Base-by-base conservation (phyloP, 2,888 invertebrate genomes). In the Corythucha ciliata region DNA sequence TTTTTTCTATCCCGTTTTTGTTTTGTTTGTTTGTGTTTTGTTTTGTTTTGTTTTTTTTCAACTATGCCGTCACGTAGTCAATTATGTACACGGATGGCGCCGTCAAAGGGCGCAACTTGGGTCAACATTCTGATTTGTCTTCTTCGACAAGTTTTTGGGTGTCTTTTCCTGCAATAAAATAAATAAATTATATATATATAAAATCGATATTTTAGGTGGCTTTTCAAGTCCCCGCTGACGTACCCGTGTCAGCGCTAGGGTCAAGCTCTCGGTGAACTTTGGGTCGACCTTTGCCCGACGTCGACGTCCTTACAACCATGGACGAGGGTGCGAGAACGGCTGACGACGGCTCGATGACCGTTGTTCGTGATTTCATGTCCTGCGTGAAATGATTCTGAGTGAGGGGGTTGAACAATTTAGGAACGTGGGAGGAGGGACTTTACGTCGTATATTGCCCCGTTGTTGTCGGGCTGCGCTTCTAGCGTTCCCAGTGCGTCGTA, bases 71-170 rank as follows among this genome's bases (percentile, higher is more conserved):
- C 8, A 5, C 8, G 5, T 7, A 41, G 42, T 49, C 40, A 36
- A 49, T 49, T 49, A 49, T 49, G 33, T 50, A 50, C 50, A 50
- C 50, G 24, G 50, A 50, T 20, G 44, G 42, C 42, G 42, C 44
- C 50, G 26, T n/a, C 40, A 48, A 4, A 12, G 42, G 50, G 50
- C 44, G 42, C 33, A 50, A 37, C 27, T 39, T 39, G 45, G 46
- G 56, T 60, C 59, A 71, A 62, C 70, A 70, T 59, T 72, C 71
- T 54, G 71, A 81, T 71, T 81, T 81, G 74, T 90, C 89, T 74
- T 91, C 91, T 69, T 82, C 82, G 60, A 92, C 91, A 60, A 92
- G 77, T 68, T 83, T 81, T 69, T 87, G 87, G 40, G 92, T 92
- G 72, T 92, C 92, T 69, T 84, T 87, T 26, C 50, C 50, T 50